Evolutionary conservation across 1,140 invertebrate species (phyloP).

Genomic region (Lasioglossum albipes): DNA sequence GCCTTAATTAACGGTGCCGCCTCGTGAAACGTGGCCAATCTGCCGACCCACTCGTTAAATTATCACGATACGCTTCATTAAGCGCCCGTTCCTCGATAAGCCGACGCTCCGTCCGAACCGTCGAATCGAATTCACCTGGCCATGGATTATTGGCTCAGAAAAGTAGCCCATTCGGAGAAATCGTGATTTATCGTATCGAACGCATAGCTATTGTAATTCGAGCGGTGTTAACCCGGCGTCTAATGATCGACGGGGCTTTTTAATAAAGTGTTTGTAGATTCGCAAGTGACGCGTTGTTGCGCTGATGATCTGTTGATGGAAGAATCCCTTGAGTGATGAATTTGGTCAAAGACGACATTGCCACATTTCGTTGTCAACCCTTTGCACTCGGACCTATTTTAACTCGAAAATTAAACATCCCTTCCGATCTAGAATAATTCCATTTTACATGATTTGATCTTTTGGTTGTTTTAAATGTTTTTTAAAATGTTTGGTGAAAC

Average conservation of each 20-base stretch:
- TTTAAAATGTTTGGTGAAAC: no score
- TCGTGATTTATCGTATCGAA: neutral
- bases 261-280: fast-evolving
- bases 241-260: neutral
- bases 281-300: no score
- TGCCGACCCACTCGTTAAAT: slow-evolving; percentile 63
- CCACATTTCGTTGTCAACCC: no score
- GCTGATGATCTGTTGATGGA: no score
- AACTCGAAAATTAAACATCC: no score
- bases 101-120: slow-evolving; percentile 20
- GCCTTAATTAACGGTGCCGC: slow-evolving; percentile 61
- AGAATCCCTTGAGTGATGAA: no score
- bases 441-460: no score
- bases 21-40: slow-evolving; percentile 58
- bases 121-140: slow-evolving; percentile 33
- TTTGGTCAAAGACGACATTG: no score
- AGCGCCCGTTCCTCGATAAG: slow-evolving; percentile 46
- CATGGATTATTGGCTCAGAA: slow-evolving; percentile 3
- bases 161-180: neutral
- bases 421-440: no score
- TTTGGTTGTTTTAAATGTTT: no score
- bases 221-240: neutral
- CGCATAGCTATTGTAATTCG: neutral
- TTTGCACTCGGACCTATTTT: no score
- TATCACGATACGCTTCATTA: slow-evolving; percentile 59